Evolutionary conservation across 2,113 vertebrate genomes (phyloP).

Genomic region (Hepsetus odoe): DNA sequence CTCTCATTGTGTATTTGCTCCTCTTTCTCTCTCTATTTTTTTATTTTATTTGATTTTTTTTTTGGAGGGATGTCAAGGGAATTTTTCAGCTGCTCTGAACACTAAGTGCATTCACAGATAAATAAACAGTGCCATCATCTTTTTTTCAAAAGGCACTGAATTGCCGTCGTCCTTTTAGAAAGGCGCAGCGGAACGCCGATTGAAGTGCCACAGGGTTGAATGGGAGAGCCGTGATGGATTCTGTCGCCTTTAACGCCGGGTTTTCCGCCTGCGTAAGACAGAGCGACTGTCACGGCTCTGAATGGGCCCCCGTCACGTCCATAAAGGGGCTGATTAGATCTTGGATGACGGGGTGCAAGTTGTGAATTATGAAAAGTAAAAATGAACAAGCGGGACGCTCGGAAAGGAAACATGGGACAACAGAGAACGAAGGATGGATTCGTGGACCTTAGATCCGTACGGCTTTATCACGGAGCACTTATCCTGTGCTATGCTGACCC

Average conservation of each 20-base stretch:
- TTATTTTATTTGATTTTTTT: too few species aligned
- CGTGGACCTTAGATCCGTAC: neutral
- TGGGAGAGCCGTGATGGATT: neutral
- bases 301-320: neutral
- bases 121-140: conserved; percentile 1
- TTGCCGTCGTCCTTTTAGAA: neutral
- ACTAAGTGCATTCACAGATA: neutral
- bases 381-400: neutral
- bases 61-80: conserved; percentile 1
- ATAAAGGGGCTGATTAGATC: neutral
- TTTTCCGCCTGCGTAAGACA: neutral
- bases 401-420: neutral
- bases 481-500: neutral
- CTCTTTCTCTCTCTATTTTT: too few species aligned
- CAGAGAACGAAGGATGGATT: neutral
- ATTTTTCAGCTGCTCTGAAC: neutral
- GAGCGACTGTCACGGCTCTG: neutral
- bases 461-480: neutral
- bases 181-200: neutral
- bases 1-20: neutral
- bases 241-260: neutral
- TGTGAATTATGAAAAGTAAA: neutral
- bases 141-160: neutral
- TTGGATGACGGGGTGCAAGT: neutral
- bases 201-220: neutral